Conservation (phyloP, 2,797 vertebrate species). For the Syndactyla subalaris region DNA sequence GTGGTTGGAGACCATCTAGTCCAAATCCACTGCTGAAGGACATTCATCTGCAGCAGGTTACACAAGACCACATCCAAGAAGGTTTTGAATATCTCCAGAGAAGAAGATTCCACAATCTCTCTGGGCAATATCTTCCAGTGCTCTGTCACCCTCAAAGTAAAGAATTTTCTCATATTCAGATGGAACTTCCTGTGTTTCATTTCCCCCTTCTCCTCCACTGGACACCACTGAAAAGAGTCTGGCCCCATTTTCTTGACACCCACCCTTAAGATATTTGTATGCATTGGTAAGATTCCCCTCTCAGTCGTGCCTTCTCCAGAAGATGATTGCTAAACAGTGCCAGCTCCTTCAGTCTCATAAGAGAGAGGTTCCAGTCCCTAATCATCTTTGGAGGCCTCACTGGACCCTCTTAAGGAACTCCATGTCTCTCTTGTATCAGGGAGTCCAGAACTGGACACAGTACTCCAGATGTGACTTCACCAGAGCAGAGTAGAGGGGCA, state of each 20-base stretch:
- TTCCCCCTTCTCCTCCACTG: not conserved
- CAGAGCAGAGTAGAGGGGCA: not conserved
- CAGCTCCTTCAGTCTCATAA: not conserved
- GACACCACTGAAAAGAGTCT: not conserved
- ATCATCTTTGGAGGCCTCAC: not conserved
- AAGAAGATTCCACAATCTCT: not conserved
- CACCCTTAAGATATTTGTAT: not conserved
- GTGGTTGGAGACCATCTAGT: not conserved
- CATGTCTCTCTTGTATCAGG: rapidly evolving
- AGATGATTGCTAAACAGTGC: not conserved
- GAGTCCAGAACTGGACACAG: not conserved
- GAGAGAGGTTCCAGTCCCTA: not conserved
- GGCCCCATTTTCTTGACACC: not conserved
- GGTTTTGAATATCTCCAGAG: not conserved
- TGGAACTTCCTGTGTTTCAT: not conserved
- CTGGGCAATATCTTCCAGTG: not conserved
- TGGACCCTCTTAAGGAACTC: not conserved
- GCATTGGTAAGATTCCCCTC: not conserved
- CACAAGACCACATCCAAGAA: not conserved
- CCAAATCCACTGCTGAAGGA: not conserved
- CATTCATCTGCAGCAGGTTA: not conserved
- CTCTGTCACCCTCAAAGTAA: not conserved
- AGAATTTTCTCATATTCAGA: not conserved
- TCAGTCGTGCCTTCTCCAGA: not conserved
- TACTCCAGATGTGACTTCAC: not conserved